These are phyloP conservation scores for Drosophila nr. perissopoda DNA, from an alignment of 2,888 invertebrate genomes.

Conservation along the genomic window DNA sequence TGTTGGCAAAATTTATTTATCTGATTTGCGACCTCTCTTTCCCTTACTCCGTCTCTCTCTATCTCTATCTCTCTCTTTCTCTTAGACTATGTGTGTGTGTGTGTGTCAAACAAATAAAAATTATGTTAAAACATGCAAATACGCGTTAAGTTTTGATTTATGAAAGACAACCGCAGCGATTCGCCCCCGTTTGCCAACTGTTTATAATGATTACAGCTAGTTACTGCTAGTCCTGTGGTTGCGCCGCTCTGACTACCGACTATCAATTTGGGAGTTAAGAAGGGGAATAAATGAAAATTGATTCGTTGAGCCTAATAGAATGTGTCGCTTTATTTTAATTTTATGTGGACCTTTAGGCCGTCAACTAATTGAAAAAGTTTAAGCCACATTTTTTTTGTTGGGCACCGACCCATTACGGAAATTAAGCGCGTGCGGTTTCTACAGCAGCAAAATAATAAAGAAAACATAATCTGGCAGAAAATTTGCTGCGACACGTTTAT, in stretches of 20 bases:
- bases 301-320: conserved; percentile 71
- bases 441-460: conserved; percentile 58
- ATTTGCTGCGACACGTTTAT: conserved; percentile 70
- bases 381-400: conserved; percentile 48
- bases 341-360: conserved; percentile 28
- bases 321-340: conserved; percentile 52
- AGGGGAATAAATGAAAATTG: conserved; percentile 63
- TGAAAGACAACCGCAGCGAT: conserved; percentile 59
- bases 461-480: conserved; percentile 76
- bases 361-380: conserved; percentile 76
- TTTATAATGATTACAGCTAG: conserved; percentile 71
- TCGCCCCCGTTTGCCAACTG: conserved; percentile 46
- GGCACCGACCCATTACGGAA: conserved; percentile 69
- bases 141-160: conserved; percentile 83
- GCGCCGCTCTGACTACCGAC: conserved; percentile 4
- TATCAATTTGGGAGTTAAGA: background rate
- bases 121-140: conserved; percentile 84
- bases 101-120: conserved; percentile 76
- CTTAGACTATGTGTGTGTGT: conserved; percentile 39
- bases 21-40: conserved; percentile 59
- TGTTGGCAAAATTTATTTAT: conserved; percentile 80
- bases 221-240: conserved; percentile 61
- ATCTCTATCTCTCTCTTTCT: background rate
- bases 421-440: conserved; percentile 74
- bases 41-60: background rate